Percentiles rank a stretch among this genome's conserved stretches.
Evolutionary conservation across 2,113 vertebrate species (phyloP).

Genomic region (Cynopterus brachyotis): DNA sequence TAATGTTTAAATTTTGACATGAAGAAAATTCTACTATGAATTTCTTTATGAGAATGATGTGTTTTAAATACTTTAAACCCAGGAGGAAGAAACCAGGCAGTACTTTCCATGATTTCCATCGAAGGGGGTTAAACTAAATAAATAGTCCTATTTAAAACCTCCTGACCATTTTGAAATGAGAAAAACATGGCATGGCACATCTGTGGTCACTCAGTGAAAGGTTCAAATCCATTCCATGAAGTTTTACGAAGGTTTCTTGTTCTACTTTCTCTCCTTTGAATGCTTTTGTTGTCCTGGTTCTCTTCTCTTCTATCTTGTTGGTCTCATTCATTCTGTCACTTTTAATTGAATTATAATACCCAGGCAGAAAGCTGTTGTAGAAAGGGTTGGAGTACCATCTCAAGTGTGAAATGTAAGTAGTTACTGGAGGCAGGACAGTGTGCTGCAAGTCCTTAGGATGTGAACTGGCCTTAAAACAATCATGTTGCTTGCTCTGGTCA

Average conservation of each 20-base stretch:
- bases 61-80: not conserved
- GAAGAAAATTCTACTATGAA: not conserved
- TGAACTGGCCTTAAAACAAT: no score
- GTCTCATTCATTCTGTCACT: not conserved
- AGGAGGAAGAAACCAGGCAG: not conserved
- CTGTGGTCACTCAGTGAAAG: fast-evolving
- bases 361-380: not conserved
- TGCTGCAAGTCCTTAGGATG: not conserved
- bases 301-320: not conserved
- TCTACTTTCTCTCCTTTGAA: not conserved
- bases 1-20: not conserved
- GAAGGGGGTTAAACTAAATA: not conserved
- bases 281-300: not conserved
- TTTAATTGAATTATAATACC: not conserved
- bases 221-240: not conserved
- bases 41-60: not conserved
- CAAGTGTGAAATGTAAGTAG: not conserved
- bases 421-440: fast-evolving
- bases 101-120: not conserved
- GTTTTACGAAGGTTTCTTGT: not conserved
- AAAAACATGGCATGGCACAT: not conserved
- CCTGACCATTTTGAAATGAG: not conserved
- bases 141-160: not conserved
- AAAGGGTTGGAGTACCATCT: not conserved
- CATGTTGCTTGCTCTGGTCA: fast-evolving